Base-by-base conservation (phyloP, 2,113 vertebrate genomes). In the Hylia prasina region DNA sequence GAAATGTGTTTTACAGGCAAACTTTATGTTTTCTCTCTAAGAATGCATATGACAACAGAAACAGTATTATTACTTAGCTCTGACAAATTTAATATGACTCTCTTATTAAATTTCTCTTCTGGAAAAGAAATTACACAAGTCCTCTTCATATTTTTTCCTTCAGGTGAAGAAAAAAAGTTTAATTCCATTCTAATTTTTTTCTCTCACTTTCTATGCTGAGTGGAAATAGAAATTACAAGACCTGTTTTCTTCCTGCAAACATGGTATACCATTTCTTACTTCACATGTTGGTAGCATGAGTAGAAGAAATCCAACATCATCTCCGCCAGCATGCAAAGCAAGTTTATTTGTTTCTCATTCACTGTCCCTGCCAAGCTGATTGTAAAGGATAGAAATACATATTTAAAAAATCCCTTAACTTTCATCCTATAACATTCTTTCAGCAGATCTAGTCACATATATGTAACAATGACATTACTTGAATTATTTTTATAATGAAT, bases 261-360 rank as follows among this genome's bases (percentile, higher is more conserved):
- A n/a, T 9, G 13, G 6, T 13, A 42, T 57, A 85, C 17, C 20
- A 30, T 44, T 65, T 89, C 44, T 39, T 61, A 33, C n/a, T 85
- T 92, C 75, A 64, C 27, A 53, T 0, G 0, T 40, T 51, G 61
- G 19, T 53, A 61, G 45, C 0, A 0, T n/a, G 15, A 39, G 25
- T 39, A 50, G 64, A 45, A 72, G 30, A 40, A 81, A 37, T 71
- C 10, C 25, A 82, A 45, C 7, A 61, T 13, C 28, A 13, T 54
- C 33, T 79, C 40, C 23, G 15, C 2, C 12, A 27, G 9, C 28
- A 45, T 35, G 19, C 11, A 87, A 69, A 93, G 11, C 9, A 75
- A 65, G 11, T 13, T 53, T 51, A 47, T 63, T 69, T 40, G 19
- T 71, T 81, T 89, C 31, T 81, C 4, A 3, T 15, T 70, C 27